A percentile compares a stretch with the other conserved stretches of the same genome.
Conservation (phyloP, 2,888 invertebrate species). For the Pseudoips prasinana region DNA sequence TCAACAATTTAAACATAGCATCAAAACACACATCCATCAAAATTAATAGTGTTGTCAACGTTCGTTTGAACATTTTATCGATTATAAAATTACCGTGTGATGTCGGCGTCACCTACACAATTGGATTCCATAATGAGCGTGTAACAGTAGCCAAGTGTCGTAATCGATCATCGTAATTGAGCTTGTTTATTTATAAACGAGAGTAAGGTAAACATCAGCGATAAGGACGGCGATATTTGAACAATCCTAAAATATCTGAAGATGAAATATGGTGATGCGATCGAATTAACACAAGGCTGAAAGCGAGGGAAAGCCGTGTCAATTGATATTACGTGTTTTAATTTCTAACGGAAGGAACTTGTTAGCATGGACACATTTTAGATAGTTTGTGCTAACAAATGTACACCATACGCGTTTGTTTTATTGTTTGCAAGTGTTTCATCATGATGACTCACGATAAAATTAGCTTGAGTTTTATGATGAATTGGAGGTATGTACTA, state of each 20-base stretch:
- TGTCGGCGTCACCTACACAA: slow-evolving; percentile 43
- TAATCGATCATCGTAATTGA: slow-evolving; percentile 69
- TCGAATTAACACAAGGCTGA: slow-evolving; percentile 32
- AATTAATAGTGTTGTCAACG: slow-evolving; percentile 60
- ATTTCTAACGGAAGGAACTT: slow-evolving; percentile 49
- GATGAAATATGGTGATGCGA: slow-evolving; percentile 43
- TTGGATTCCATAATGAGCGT: slow-evolving; percentile 49
- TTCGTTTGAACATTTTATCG: slow-evolving; percentile 50
- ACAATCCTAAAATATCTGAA: slow-evolving; percentile 43
- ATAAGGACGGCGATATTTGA: slow-evolving; percentile 63
- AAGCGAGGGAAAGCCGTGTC: slow-evolving; percentile 10
- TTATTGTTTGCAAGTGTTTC: slow-evolving; percentile 52
- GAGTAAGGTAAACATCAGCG: slow-evolving; percentile 57
- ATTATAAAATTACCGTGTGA: slow-evolving; percentile 43
- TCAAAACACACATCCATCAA: slow-evolving; percentile 51
- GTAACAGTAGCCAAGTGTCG: slow-evolving; percentile 55
- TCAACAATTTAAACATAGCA: slow-evolving; percentile 9
- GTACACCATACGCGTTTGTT: slow-evolving; percentile 49
- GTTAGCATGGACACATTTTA: slow-evolving; percentile 51
- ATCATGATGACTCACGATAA: slow-evolving; percentile 49
- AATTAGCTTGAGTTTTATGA: slow-evolving; percentile 14
- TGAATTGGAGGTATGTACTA: slow-evolving; percentile 16
- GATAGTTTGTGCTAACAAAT: slow-evolving; percentile 60
- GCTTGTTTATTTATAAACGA: slow-evolving; percentile 44
- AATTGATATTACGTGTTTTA: slow-evolving; percentile 17